Base-by-base conservation (phyloP, 2,888 invertebrate genomes). In the Camponotus fellah region DNA sequence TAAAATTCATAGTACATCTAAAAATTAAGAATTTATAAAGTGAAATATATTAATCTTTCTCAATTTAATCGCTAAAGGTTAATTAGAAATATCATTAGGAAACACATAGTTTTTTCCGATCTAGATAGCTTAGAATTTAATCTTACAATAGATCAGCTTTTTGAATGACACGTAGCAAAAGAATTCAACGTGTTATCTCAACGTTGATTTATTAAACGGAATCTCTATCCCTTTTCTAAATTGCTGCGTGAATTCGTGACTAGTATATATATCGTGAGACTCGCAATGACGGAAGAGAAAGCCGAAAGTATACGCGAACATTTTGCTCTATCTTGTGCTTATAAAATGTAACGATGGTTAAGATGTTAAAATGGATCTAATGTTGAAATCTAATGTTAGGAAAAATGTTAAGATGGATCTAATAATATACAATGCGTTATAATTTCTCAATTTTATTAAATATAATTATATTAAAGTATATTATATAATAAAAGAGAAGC, bases 221-320 rank as follows among this genome's bases (percentile, higher is more conserved):
- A 26, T 37, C 8, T 76, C 37, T 40, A 8, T 34, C 26, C 12
- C 64, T 76, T 64, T 65, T 64, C 37, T 32, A 14, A 17, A 17
- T 60, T 76, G 37, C 53, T 53, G 26, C 26, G 37, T 76, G 37
- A 65, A 76, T 65, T 65, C n/a, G 65, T 76, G 49, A 76, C 76
- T 76, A 21, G 40, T 65, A 65, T 76, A 53, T 37, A 37, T 37
- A 53, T 53, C 4, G 37, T 65, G 26, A 65, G 37, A 65, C n/a
- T 40, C 4, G 49, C 64, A 21, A 37, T 17, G 21, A 49, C 26
- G 37, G 76, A 76, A 76, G 76, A 76, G 53, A 12, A 53, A 76
- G 34, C 17, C 75, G 12, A 26, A 76, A 65, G 12, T 46, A 34
- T 37, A 60, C 4, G 37, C n/a, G 49, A 64, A 40, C 53, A 62